Evolutionary conservation across 1,140 invertebrate species (phyloP).

Genomic region (Planococcus citri): DNA sequence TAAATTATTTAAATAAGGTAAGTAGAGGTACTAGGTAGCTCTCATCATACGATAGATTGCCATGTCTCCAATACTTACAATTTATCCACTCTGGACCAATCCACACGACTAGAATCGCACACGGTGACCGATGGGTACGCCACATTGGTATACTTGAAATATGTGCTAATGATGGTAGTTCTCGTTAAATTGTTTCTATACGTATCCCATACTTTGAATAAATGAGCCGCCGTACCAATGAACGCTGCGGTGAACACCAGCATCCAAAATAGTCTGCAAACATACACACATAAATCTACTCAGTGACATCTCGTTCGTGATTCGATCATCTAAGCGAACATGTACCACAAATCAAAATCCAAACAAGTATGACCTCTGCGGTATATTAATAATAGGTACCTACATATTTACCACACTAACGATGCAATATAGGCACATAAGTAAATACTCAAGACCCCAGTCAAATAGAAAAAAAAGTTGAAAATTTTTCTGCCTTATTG

Average conservation of each 20-base stretch:
- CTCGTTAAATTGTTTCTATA: slow-evolving; percentile 22
- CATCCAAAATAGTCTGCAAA: slow-evolving; percentile 22
- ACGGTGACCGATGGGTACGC: slow-evolving; percentile 31
- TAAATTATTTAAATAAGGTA: too few species aligned
- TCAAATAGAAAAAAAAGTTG: too few species aligned
- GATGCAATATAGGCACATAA: too few species aligned
- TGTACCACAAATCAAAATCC: not conserved
- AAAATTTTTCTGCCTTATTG: not conserved
- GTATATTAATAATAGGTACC: not conserved
- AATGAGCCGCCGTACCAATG: slow-evolving; percentile 14
- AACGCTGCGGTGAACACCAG: slow-evolving; percentile 20
- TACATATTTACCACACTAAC: too few species aligned
- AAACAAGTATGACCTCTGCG: not conserved
- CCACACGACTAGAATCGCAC: slow-evolving; percentile 30
- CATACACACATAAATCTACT: not conserved
- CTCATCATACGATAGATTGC: too few species aligned
- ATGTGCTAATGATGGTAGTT: slow-evolving; percentile 25
- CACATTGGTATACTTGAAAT: slow-evolving; percentile 27
- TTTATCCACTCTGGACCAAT: slow-evolving; percentile 23
- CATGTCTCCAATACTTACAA: slow-evolving; percentile 21
- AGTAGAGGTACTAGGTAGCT: too few species aligned
- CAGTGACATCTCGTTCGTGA: not conserved
- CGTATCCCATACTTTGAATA: slow-evolving; percentile 16
- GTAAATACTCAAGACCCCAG: too few species aligned
- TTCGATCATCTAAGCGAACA: not conserved